A percentile compares a stretch with the other conserved stretches of the same genome.
Conservation (phyloP, 2,113 vertebrate species). For the Mandrillus leucophaeus region DNA sequence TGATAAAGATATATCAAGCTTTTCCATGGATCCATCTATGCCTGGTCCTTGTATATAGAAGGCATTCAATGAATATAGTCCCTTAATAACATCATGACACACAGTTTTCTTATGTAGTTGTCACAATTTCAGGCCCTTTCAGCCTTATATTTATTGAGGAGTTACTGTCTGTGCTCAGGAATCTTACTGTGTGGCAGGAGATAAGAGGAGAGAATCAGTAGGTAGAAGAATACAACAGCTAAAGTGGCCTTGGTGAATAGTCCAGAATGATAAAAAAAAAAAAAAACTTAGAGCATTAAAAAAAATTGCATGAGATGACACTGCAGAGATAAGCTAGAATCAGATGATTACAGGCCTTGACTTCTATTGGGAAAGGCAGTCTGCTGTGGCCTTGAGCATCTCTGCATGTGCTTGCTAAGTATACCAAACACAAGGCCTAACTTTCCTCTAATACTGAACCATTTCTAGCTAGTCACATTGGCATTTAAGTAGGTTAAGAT, state of each 20-base stretch:
- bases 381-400: neutral
- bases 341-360: neutral
- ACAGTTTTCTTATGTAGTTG: neutral
- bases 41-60: neutral
- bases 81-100: neutral
- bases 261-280: neutral
- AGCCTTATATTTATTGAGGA: neutral
- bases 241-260: neutral
- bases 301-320: neutral
- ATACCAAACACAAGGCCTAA: neutral
- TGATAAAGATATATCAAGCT: neutral
- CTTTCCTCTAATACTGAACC: neutral
- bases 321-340: neutral
- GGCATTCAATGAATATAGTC: neutral
- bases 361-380: neutral
- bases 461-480: neutral
- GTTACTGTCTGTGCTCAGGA: neutral
- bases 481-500: neutral
- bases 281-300: neutral
- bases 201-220: neutral
- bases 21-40: neutral
- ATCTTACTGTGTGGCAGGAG: neutral
- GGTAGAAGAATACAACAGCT: neutral
- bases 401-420: neutral
- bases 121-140: neutral